Base-by-base conservation (phyloP, 2,888 invertebrate genomes). In the Brachylomia viminalis region DNA sequence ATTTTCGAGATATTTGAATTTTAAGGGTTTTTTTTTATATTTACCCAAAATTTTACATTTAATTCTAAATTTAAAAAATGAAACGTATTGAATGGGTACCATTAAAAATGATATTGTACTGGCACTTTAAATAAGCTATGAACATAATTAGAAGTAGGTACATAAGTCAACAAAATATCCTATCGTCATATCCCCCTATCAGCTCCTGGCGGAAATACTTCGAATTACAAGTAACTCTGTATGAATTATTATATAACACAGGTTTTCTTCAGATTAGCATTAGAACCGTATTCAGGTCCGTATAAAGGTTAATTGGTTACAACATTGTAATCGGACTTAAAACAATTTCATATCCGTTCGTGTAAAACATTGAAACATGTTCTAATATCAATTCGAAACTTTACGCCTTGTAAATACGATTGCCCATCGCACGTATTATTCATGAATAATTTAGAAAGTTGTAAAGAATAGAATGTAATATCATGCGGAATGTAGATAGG, bases 401-500 rank as follows among this genome's bases (percentile, higher is more conserved):
- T 45, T 76, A 78, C 80, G 83, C 84, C 75, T 87, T 76, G 81
- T 80, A 85, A 85, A 84, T 83, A 77, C 83, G 85, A 87, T 82
- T 86, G 85, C 86, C 88, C 87, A 86, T 87, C 87, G 87, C 87
- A 80, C 87, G 86, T 85, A 80, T 81, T 78, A 83, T 87, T 89
- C 89, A 89, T 92, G 92, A 92, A 92, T 91, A 92, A 88, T 92
- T 93, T 93, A 93, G 93, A 93, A 93, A 93, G 93, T 93, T 72
- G 83, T 81, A 80, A 80, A 76, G 75, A 87, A 80, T 77, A 74
- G 86, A 88, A 85, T 85, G 87, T 77, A 77, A 75, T 77, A 75
- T 79, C 65, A 79, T 66, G 70, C 73, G 76, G 78, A 80, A 86
- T 82, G 79, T 80, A 80, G 79, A 81, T 70, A 81, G 76, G 69